phyloP scores from a whole-genome alignment of 2,888 invertebrate genomes.

The Tribolium freemani region DNA sequence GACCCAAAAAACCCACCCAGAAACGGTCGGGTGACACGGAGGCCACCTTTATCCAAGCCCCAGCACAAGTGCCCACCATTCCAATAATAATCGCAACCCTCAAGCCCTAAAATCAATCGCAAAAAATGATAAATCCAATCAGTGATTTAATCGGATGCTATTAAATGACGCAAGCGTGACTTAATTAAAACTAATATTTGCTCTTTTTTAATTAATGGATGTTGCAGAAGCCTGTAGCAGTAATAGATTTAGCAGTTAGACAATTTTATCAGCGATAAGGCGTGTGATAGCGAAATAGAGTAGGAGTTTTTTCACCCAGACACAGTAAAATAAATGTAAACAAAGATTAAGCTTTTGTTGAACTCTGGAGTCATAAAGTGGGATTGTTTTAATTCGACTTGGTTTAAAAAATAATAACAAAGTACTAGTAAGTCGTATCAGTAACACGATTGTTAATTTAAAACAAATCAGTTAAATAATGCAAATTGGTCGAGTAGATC shows the following conservation, averaged over 20 bases:
- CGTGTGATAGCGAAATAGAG: not conserved
- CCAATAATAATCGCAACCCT: constrained; percentile 86
- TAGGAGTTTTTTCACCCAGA: not conserved
- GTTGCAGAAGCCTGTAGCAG: too few relatives aligned
- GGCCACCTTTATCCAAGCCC: constrained; percentile 93
- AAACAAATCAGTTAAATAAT: constrained; percentile 2
- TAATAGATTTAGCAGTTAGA: not conserved
- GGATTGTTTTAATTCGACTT: not conserved
- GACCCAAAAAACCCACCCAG: constrained; percentile 90
- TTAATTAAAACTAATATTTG: not conserved
- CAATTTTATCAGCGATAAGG: not conserved
- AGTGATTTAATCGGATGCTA: not conserved
- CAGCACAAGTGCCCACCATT: constrained; percentile 86
- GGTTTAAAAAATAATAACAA: not conserved
- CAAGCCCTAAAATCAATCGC: constrained; percentile 76
- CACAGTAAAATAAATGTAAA: not conserved
- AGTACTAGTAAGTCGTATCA: not conserved
- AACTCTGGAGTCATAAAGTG: not conserved
- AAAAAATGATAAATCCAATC: not conserved
- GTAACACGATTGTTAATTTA: not conserved
- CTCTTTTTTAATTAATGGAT: not conserved
- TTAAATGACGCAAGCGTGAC: too few relatives aligned
- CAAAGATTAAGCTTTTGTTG: not conserved
- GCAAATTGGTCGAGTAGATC: not conserved
- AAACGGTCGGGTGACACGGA: constrained; percentile 89